phyloP scores from a whole-genome alignment of 2,113 vertebrate species.

The Hemiscyllium ocellatum region DNA sequence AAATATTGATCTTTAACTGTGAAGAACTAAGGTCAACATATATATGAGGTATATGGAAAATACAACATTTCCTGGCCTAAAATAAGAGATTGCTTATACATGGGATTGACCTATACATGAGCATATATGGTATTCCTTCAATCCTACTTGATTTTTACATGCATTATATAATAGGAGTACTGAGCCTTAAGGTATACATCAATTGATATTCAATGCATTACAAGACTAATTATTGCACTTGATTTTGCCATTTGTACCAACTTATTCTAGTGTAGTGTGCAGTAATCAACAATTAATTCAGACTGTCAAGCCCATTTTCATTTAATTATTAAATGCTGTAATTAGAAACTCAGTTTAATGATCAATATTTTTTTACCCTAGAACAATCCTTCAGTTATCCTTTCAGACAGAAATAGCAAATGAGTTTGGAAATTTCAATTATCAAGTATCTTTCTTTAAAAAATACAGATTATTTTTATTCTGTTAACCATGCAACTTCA shows the following conservation, averaged over 20 bases:
- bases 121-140: not conserved
- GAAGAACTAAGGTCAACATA: too few species aligned
- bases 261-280: not conserved
- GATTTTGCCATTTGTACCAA: slow-evolving; percentile 10
- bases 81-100: too few species aligned
- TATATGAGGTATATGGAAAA: too few species aligned
- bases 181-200: not conserved
- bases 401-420: not conserved
- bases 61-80: too few species aligned
- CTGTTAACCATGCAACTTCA: not conserved
- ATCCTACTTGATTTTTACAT: not conserved
- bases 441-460: not conserved
- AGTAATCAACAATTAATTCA: slow-evolving; percentile 20
- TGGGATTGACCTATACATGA: too few species aligned
- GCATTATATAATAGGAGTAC: not conserved
- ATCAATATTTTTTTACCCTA: not conserved
- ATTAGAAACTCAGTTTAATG: not conserved
- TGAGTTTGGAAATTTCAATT: not conserved
- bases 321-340: slow-evolving; percentile 31
- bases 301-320: not conserved
- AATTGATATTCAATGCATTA: not conserved
- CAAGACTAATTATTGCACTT: not conserved
- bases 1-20: too few species aligned
- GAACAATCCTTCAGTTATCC: not conserved
- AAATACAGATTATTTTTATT: not conserved